These are phyloP conservation scores for Globicephala melas DNA, from an alignment of 2,113 vertebrate species.

Conservation along the genomic window DNA sequence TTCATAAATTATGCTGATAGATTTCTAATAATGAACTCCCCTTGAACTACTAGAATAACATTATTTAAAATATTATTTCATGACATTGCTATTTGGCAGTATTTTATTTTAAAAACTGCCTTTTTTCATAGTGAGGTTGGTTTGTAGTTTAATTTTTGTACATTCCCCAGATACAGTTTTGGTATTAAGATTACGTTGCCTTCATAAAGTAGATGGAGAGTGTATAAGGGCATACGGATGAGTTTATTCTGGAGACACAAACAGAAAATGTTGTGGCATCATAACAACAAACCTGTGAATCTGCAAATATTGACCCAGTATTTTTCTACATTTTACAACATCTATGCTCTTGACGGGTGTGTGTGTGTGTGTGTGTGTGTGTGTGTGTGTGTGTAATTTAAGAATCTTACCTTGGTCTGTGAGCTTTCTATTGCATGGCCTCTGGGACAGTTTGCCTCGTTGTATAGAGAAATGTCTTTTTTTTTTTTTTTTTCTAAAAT, in stretches of 20 bases:
- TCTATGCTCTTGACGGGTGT: background rate
- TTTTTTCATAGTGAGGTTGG: background rate
- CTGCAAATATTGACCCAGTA: background rate
- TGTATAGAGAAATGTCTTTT: background rate
- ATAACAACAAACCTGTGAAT: background rate
- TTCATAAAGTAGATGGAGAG: background rate
- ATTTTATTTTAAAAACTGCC: background rate
- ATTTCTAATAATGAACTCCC: background rate
- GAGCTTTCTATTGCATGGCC: background rate
- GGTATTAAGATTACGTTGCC: background rate
- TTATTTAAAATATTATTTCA: conserved; percentile 1
- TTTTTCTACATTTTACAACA: background rate
- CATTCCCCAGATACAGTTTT: background rate
- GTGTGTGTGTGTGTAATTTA: background rate
- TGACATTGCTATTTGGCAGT: background rate
- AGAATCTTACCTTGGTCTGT: background rate
- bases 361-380: background rate
- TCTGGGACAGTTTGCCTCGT: background rate
- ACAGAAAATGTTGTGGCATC: background rate
- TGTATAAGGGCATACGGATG: background rate
- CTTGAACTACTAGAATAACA: background rate
- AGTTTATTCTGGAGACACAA: background rate
- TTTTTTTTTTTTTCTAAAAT: background rate
- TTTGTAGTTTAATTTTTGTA: background rate
- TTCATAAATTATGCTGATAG: background rate